phyloP scores from a whole-genome alignment of 2,113 vertebrate species.

The Mesocricetus auratus region DNA sequence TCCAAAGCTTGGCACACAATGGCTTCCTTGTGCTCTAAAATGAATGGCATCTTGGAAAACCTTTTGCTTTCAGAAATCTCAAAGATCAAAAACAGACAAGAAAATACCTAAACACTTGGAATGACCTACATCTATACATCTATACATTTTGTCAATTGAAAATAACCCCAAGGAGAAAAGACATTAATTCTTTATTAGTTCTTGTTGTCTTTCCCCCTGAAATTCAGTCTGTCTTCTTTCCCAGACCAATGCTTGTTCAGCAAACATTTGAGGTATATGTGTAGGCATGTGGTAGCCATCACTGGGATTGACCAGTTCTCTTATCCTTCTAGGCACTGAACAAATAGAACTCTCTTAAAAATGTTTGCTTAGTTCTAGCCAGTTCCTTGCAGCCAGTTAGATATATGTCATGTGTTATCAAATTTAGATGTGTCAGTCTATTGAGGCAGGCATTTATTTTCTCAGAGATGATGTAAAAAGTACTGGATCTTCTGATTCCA shows the following conservation, averaged over 20 bases:
- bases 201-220: neutral
- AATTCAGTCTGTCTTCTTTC: neutral
- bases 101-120: neutral
- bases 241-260: neutral
- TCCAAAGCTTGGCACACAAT: fast-evolving
- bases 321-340: neutral
- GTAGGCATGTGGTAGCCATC: neutral
- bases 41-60: neutral
- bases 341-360: neutral
- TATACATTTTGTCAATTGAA: neutral
- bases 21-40: neutral
- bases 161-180: neutral
- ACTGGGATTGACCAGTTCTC: neutral
- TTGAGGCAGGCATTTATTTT: neutral
- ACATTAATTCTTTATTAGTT: neutral
- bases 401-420: neutral
- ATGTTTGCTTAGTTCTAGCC: neutral
- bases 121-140: neutral
- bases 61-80: constrained; percentile 2
- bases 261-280: neutral
- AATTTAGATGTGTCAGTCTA: neutral
- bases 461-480: neutral
- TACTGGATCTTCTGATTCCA: neutral
- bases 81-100: neutral
- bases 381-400: neutral